Percentiles rank a stretch among this genome's conserved stretches.
Conservation (phyloP, 2,888 invertebrate genomes). For the Caenorhabditis afra region DNA sequence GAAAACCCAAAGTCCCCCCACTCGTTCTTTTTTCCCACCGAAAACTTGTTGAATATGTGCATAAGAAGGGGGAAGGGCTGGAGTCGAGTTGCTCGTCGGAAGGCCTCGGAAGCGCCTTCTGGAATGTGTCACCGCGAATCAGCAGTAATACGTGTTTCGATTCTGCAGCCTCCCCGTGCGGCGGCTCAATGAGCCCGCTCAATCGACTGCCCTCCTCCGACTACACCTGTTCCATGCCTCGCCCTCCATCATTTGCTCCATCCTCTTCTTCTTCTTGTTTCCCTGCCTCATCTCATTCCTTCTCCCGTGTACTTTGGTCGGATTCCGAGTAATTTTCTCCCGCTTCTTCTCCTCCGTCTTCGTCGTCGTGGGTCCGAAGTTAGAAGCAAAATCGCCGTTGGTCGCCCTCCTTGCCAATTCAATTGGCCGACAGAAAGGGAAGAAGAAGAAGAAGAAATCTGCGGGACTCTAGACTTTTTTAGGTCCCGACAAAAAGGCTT, state of each 20-base stretch:
- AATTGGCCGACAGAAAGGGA: slow-evolving; percentile 28
- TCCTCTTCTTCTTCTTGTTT: slow-evolving; percentile 19
- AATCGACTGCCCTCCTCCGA: not conserved
- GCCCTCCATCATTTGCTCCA: slow-evolving; percentile 19
- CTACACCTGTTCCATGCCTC: slow-evolving; percentile 50
- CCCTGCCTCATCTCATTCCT: slow-evolving; percentile 10
- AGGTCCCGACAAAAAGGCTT: slow-evolving; percentile 31
- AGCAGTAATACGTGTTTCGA: slow-evolving; percentile 42
- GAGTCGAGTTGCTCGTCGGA: too few species aligned
- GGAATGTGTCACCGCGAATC: slow-evolving; percentile 37
- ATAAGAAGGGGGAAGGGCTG: not conserved
- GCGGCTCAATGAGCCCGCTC: slow-evolving; percentile 29
- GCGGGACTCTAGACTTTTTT: slow-evolving; percentile 29
- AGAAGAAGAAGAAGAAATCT: slow-evolving; percentile 12
- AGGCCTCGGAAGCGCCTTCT: not conserved
- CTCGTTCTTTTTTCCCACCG: slow-evolving; percentile 1
- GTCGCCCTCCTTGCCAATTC: slow-evolving; percentile 56
- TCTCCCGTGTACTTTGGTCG: slow-evolving; percentile 39
- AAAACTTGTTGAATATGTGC: slow-evolving; percentile 30
- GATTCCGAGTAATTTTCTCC: slow-evolving; percentile 42
- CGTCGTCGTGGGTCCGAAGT: slow-evolving; percentile 50
- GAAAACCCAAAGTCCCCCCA: too few species aligned
- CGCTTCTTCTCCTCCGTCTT: too few species aligned
- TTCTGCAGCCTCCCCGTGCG: slow-evolving; percentile 6
- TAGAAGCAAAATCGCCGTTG: slow-evolving; percentile 35